A percentile compares a stretch with the other conserved stretches of the same genome.
Evolutionary conservation across 2,113 vertebrate genomes (phyloP).

Genomic region (Proteles cristata): DNA sequence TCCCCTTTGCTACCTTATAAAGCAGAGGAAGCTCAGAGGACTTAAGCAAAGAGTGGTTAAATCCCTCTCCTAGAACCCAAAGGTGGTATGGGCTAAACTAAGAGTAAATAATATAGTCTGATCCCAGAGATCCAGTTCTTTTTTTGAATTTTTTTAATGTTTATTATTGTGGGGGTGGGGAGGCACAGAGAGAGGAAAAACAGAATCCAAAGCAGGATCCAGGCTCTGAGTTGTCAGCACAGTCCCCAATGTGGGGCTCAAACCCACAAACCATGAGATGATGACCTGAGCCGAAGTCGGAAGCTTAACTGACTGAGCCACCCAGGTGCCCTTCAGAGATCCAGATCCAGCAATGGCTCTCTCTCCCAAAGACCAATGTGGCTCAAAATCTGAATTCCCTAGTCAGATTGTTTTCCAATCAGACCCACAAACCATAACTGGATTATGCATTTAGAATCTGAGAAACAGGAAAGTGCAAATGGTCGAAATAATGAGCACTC

Average conservation of each 20-base stretch:
- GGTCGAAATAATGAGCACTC: constrained; percentile 67
- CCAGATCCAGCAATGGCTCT: not conserved
- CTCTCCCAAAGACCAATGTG: not conserved
- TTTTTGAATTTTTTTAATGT: too few relatives aligned
- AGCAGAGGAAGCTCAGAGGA: not conserved
- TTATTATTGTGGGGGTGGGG: too few relatives aligned
- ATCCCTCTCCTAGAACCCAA: not conserved
- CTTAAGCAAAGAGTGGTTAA: not conserved
- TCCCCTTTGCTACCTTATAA: not conserved
- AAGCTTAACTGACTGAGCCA: too few relatives aligned
- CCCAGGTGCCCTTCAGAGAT: not conserved
- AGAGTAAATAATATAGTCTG: not conserved
- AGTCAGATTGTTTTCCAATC: constrained; percentile 67
- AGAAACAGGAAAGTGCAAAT: constrained; percentile 74
- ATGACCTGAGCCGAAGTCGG: too few relatives aligned
- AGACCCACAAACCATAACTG: constrained; percentile 65
- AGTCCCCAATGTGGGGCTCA: too few relatives aligned
- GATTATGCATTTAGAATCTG: constrained; percentile 70
- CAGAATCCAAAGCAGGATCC: too few relatives aligned
- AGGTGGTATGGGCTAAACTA: not conserved
- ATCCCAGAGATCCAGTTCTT: not conserved
- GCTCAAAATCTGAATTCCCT: constrained; percentile 65
- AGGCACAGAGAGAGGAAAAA: too few relatives aligned
- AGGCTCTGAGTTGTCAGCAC: too few relatives aligned
- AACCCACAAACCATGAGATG: too few relatives aligned